Conservation (phyloP, 1,140 invertebrate species). For the Nephotettix cincticeps region DNA sequence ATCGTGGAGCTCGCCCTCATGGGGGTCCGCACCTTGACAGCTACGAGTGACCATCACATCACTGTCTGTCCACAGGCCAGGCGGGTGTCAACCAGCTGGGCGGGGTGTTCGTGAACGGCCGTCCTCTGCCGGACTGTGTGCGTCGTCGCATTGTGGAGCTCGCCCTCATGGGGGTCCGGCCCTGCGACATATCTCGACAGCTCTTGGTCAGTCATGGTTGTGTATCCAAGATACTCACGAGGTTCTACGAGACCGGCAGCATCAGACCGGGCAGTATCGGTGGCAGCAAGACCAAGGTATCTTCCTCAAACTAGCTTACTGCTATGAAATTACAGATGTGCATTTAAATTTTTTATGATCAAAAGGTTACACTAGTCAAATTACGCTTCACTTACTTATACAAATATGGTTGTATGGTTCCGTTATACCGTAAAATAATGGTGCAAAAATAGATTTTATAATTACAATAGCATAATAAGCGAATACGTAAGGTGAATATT, state of each 20-base stretch:
- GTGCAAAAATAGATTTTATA: too few species aligned
- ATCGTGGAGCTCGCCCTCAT: conserved; percentile 93
- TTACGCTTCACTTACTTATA: too few species aligned
- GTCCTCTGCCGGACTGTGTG: conserved; percentile 92
- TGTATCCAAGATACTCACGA: conserved; percentile 95
- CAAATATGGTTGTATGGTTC: too few species aligned
- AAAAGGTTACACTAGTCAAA: too few species aligned
- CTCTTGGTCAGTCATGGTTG: conserved; percentile 93
- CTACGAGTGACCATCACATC: too few species aligned
- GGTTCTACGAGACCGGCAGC: conserved; percentile 94
- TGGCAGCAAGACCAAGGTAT: conserved; percentile 88
- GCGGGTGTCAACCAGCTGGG: conserved; percentile 95
- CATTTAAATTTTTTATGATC: too few species aligned
- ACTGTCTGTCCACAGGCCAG: conserved; percentile 66
- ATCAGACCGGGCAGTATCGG: conserved; percentile 89
- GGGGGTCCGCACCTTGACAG: conserved; percentile 88
- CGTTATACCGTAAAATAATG: too few species aligned
- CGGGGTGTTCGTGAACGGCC: conserved; percentile 94
- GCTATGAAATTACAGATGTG: too few species aligned
- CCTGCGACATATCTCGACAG: conserved; percentile 94
- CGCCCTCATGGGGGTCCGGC: conserved; percentile 85
- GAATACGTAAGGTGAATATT: too few species aligned
- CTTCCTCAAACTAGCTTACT: too few species aligned
- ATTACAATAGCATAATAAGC: too few species aligned
- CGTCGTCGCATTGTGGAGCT: conserved; percentile 90